These are phyloP conservation scores for Chaenodraco wilsoni DNA, from an alignment of 2,797 vertebrate species.

Conservation along the genomic window DNA sequence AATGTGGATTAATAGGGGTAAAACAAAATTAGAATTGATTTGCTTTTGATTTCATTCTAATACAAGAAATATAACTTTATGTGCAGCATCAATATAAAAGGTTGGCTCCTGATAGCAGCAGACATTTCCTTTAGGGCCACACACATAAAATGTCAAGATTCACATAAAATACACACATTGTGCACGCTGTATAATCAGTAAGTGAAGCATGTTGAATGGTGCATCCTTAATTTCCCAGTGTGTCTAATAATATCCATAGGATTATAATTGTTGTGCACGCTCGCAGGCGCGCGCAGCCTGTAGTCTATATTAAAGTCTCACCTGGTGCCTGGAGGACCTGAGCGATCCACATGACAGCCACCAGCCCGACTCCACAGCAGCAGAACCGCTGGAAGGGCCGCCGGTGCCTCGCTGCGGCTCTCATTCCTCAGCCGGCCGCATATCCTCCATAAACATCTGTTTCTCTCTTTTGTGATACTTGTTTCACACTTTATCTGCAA, in stretches of 20 bases:
- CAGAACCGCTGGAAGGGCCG: constrained; percentile 83
- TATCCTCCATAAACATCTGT: constrained; percentile 74
- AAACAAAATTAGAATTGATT: neutral
- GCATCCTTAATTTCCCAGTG: neutral
- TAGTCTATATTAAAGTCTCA: constrained; percentile 67
- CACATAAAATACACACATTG: neutral
- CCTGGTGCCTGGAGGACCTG: constrained; percentile 82
- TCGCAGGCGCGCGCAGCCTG: constrained; percentile 23
- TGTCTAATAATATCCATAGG: neutral
- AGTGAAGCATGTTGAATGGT: fast-evolving
- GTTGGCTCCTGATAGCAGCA: neutral
- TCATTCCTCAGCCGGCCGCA: constrained; percentile 79
- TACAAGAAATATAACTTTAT: neutral
- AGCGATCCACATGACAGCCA: constrained; percentile 78
- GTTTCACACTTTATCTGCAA: constrained; percentile 65
- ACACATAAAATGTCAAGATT: neutral
- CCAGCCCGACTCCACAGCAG: constrained; percentile 81
- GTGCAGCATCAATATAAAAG: neutral
- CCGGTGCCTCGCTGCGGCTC: constrained; percentile 74
- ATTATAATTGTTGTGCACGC: neutral
- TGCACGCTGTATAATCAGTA: neutral
- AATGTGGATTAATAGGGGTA: neutral
- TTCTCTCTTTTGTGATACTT: constrained; percentile 65
- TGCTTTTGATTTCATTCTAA: neutral
- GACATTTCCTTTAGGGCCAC: neutral